Percentiles rank a stretch among this genome's conserved stretches.
These are phyloP conservation scores for Catagonus wagneri DNA, from an alignment of 2,113 vertebrate genomes.

Conservation along the genomic window DNA sequence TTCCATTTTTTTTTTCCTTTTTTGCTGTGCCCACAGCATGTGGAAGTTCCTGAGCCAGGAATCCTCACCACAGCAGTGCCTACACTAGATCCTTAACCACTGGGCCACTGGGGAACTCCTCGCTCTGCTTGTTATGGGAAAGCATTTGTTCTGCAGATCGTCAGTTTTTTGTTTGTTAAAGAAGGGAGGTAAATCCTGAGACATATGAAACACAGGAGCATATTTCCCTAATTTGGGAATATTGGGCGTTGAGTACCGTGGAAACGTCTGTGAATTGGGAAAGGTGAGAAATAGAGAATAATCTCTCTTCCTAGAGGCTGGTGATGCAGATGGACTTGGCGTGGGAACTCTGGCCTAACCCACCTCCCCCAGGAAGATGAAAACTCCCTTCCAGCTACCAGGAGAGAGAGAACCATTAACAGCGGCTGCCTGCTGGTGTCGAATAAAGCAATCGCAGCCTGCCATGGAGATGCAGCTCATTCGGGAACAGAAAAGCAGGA, in stretches of 20 bases:
- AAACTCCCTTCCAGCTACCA: background rate
- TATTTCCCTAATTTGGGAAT: background rate
- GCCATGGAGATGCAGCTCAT: constrained; percentile 58
- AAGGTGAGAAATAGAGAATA: background rate
- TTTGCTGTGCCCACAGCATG: too few relatives aligned
- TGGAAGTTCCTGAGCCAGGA: too few relatives aligned
- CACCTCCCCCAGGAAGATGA: background rate
- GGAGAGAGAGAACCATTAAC: constrained; percentile 29
- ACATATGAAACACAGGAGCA: background rate
- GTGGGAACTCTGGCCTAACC: background rate
- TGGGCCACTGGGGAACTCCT: too few relatives aligned
- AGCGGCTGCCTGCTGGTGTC: background rate
- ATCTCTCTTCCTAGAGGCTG: background rate
- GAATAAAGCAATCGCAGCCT: constrained; percentile 36
- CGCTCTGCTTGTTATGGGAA: background rate
- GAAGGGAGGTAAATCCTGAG: background rate
- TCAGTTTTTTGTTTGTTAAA: background rate
- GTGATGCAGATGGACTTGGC: background rate
- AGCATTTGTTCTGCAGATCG: background rate
- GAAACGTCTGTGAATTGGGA: background rate
- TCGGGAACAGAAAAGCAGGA: constrained; percentile 56
- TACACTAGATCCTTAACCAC: too few relatives aligned
- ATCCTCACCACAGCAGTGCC: too few relatives aligned
- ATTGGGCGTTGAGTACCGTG: background rate
- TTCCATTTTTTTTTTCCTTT: too few relatives aligned